A percentile compares a stretch with the other conserved stretches of the same genome.
These are phyloP conservation scores for Myotis lucifugus DNA, from an alignment of 2,113 vertebrate species.

Conservation along the genomic window DNA sequence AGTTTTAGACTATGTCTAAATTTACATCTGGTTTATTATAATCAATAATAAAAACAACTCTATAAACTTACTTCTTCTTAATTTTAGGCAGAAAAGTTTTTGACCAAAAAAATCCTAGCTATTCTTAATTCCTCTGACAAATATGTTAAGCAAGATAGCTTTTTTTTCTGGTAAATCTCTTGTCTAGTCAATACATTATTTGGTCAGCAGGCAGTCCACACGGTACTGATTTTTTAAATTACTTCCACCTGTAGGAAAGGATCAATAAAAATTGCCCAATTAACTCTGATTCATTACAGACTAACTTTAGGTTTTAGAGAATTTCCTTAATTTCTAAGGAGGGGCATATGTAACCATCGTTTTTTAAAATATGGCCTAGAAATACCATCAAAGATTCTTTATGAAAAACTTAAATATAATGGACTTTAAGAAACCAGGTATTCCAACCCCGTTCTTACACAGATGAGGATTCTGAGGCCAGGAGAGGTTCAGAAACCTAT, in stretches of 20 bases:
- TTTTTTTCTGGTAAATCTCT: constrained; percentile 67
- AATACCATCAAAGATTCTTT: not conserved
- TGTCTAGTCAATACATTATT: constrained; percentile 72
- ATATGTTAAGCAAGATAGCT: constrained; percentile 64
- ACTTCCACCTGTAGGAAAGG: constrained; percentile 73
- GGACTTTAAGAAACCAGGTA: not conserved
- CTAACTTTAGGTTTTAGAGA: constrained; percentile 32
- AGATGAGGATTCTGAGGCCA: not conserved
- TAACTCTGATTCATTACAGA: constrained; percentile 62
- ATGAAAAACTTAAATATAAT: not conserved
- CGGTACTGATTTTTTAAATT: constrained; percentile 48
- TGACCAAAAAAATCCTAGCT: constrained; percentile 72
- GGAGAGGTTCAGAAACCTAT: not conserved
- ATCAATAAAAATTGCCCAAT: constrained; percentile 70
- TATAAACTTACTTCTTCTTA: constrained; percentile 75
- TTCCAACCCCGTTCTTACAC: not conserved
- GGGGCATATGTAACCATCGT: not conserved
- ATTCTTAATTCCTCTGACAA: constrained; percentile 71
- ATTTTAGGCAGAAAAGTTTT: constrained; percentile 73
- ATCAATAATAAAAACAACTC: constrained; percentile 66
- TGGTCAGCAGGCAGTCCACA: constrained; percentile 64
- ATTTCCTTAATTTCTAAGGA: constrained; percentile 57
- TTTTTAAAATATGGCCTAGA: not conserved
- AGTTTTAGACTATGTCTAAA: constrained; percentile 9
- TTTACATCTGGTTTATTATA: constrained; percentile 36